phyloP scores from a whole-genome alignment of 1,140 invertebrate genomes.

The Batillaria attramentaria region DNA sequence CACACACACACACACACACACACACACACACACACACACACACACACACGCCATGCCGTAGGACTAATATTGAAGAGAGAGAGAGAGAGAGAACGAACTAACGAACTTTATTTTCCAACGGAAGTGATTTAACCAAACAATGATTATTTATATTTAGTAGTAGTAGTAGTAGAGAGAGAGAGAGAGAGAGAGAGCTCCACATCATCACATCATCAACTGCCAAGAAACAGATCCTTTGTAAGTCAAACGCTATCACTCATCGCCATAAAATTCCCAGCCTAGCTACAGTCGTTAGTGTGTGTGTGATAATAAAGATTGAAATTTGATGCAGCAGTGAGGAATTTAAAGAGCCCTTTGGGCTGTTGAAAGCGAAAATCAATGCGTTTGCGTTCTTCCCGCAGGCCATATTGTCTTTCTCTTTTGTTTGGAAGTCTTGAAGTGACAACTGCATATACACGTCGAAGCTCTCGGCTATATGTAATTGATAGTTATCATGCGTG shows the following conservation, averaged over 20 bases:
- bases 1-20: not conserved
- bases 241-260: no score
- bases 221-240: not conserved
- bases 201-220: not conserved
- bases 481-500: no score
- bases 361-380: not conserved
- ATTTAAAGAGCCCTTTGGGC: no score
- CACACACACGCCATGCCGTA: not conserved
- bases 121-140: no score
- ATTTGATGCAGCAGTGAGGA: not conserved
- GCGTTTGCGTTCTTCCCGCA: no score
- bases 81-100: not conserved
- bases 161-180: constrained; percentile 5
- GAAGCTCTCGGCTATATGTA: not conserved
- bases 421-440: not conserved
- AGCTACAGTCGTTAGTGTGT: no score
- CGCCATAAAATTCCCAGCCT: no score
- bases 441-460: not conserved
- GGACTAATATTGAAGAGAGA: not conserved
- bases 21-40: constrained; percentile 12
- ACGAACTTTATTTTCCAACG: not conserved
- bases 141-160: no score
- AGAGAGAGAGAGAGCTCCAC: not conserved
- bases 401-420: not conserved
- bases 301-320: not conserved